Percentiles rank a stretch among this genome's conserved stretches.
Conservation (phyloP, 2,888 invertebrate species). For the Oxystoma pomonae region DNA sequence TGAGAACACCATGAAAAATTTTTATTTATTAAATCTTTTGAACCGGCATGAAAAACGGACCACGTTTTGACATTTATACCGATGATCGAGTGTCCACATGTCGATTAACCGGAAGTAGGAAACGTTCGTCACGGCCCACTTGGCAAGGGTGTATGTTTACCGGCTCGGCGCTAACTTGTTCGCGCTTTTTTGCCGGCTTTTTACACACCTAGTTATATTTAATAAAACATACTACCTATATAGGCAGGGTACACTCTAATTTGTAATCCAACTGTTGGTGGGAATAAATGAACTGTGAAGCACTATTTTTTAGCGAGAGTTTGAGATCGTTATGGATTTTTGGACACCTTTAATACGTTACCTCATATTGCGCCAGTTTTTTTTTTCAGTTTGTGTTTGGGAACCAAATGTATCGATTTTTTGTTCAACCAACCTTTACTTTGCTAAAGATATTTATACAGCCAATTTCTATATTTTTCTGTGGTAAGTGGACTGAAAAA, state of each 20-base stretch:
- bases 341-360: slow-evolving; percentile 6
- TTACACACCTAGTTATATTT: slow-evolving; percentile 37
- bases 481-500: too few species aligned
- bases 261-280: slow-evolving; percentile 39
- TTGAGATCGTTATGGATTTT: slow-evolving; percentile 20
- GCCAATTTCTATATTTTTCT: too few species aligned
- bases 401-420: too few species aligned
- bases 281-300: slow-evolving; percentile 39
- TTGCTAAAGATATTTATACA: too few species aligned
- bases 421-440: too few species aligned
- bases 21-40: too few species aligned
- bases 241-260: slow-evolving; percentile 36
- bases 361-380: not conserved
- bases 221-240: slow-evolving; percentile 35
- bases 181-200: slow-evolving; percentile 33
- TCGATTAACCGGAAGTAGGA: slow-evolving; percentile 38
- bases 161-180: slow-evolving; percentile 32
- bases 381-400: too few species aligned
- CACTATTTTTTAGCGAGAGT: slow-evolving; percentile 17
- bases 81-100: slow-evolving; percentile 29
- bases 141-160: slow-evolving; percentile 34
- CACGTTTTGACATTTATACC: not conserved
- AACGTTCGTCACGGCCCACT: slow-evolving; percentile 35
- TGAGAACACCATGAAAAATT: too few species aligned
- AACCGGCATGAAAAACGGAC: too few species aligned